Base-by-base conservation (phyloP, 2,797 vertebrate genomes). In the Petrocephalus sullivani region DNA sequence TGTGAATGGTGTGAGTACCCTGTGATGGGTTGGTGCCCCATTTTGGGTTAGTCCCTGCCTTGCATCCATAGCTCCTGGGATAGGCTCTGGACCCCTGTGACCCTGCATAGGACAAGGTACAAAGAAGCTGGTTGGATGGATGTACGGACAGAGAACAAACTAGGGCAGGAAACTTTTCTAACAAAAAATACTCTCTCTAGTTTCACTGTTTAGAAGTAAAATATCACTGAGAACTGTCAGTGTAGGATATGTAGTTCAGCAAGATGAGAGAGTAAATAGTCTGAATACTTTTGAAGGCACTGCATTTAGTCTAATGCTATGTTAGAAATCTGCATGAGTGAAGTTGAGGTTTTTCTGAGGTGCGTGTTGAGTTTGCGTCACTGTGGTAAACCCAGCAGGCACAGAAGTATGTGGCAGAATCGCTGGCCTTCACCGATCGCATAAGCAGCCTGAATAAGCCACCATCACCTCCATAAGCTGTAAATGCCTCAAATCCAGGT, bases 381-480 rank as follows among this genome's bases (percentile, higher is more conserved):
- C 89, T 49, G 61, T 91, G 88, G 64, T 8, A 1, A 0, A 33
- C 21, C 82, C 87, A 67, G 85, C 88, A 90, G 33, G 89, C 89
- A 0, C 91, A 93, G 0, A 87, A 91, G 57, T 91, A 92, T 61
- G 67, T 85, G 81, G 87, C 87, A 33, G 57, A 51, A 53, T 92
- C 90, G 0, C 49, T 46, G 19, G 84, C 53, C 37, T 33, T 12
- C 0, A 90, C 7, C 19, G 19, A 0, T 1, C 56, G 86, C 86
- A 92, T 87, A 75, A 4, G 87, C 41, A 93, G 0, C 49, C 1
- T 51, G 49, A 4, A 37, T 33, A 10, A 19, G 46, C 33, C 60
- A 28, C 0, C 0, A 5, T 57, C 60, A 61, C 60, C 7, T 23
- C 28, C 28, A 67, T 67, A 67, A 49, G n/a, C 21, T 49, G 37